Evolutionary conservation across 1,140 invertebrate species (phyloP).

Genomic region (Platorchestia sp.): DNA sequence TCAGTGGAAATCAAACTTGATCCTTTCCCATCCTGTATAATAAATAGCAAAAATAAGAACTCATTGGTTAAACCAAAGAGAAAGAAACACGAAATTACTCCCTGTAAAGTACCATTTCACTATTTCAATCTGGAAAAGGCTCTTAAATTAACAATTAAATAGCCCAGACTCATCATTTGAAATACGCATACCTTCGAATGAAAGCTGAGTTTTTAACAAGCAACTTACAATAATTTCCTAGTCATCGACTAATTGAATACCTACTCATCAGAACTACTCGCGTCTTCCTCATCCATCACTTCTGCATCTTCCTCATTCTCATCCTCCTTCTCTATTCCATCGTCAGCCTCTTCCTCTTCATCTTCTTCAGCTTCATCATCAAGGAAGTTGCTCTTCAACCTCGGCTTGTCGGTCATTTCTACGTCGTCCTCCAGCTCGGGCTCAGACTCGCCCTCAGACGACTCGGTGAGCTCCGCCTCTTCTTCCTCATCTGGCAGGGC

Average conservation of each 20-base stretch:
- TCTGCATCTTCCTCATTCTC: conserved; percentile 67
- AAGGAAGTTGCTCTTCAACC: conserved; percentile 39
- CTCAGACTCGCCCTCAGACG: conserved; percentile 56
- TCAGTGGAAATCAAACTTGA: background rate
- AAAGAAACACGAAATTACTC: background rate
- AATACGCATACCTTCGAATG: no score
- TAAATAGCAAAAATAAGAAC: no score
- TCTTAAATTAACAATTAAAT: background rate
- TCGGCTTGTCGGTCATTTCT: conserved; percentile 4
- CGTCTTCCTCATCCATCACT: conserved; percentile 64
- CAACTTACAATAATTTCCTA: no score
- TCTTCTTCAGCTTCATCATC: conserved; percentile 65
- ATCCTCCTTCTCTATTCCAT: conserved; percentile 72
- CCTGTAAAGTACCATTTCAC: background rate
- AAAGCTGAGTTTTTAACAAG: no score
- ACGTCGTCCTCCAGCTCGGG: conserved; percentile 57
- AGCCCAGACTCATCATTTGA: background rate
- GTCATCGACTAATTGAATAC: background rate
- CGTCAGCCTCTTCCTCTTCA: conserved; percentile 73
- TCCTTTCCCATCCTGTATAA: no score
- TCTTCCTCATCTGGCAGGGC: conserved; percentile 45
- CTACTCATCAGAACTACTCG: background rate
- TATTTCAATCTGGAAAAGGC: background rate
- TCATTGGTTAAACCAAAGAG: no score
- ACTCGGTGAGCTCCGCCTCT: conserved; percentile 21